Base-by-base conservation (phyloP, 2,113 vertebrate genomes). In the Helogale parvula region DNA sequence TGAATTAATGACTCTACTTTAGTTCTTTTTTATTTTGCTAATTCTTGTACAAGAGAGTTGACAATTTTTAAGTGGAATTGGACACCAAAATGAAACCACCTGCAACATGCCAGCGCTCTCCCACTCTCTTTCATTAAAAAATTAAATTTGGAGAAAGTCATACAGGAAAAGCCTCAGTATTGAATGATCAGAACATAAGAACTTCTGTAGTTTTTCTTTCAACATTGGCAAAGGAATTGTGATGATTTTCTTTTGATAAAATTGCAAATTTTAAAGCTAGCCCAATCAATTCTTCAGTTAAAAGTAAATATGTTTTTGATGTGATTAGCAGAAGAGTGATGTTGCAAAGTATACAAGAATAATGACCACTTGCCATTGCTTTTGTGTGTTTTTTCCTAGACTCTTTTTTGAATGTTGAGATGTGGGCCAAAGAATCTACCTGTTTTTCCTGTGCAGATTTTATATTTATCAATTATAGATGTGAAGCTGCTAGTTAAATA, bases 401-500 rank as follows among this genome's bases (percentile, higher is more conserved):
- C 33, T 4, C 33, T 82, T 23, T 93, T 35, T 79, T 57, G 41
- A 96, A 68, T 88, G 31, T 57, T 96, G 16, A 60, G 47, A 83
- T 74, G 13, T 76, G 57, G 47, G 15, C 23, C 68, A 76, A 25
- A 57, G 16, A 16, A 41, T 63, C 12, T 57, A 19, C 66, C 29
- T 77, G 19, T 68, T 88, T 86, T 66, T 68, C 25, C 14, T 23
- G 2, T 10, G 65, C 21, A 96, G 65, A 84, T 65, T 88, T 79
- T 89, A 35, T 89, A 38, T 27, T 83, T 95, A 81, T 38, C 33
- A 89, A 47, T 21, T 63, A 69, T 29, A 71, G 10, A 45, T 83
- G 7, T 52, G 68, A 92, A 83, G 38, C 52, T 8, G 2, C 16
- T 88, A 47, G 7, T 84, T 79, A 52, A 4, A 33, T 63, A 79